phyloP scores from a whole-genome alignment of 2,113 vertebrate genomes.

The Caranx ignobilis region DNA sequence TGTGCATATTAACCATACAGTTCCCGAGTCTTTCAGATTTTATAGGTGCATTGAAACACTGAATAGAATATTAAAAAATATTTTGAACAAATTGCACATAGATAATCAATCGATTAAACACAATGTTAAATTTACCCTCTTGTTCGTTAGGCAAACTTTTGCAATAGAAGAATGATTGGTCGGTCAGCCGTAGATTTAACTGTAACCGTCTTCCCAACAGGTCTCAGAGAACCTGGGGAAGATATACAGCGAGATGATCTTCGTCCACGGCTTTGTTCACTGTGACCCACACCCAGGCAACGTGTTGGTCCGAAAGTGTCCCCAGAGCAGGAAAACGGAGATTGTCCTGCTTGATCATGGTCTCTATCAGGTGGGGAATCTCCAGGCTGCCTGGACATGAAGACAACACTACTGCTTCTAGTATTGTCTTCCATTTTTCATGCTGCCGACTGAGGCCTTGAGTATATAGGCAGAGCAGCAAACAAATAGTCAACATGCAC shows the following conservation, averaged over 20 bases:
- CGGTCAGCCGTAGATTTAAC: background rate
- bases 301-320: conserved; percentile 90
- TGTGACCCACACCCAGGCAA: conserved; percentile 98
- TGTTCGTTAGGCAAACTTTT: no score
- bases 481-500: conserved; percentile 22
- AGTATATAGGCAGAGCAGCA: conserved; percentile 44
- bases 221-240: conserved; percentile 93
- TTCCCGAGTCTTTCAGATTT: no score
- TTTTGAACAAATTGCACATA: no score
- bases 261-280: conserved; percentile 96
- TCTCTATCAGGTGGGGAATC: conserved; percentile 92
- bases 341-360: conserved; percentile 95
- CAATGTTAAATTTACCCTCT: no score
- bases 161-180: no score
- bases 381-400: conserved; percentile 26
- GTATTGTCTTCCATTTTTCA: conserved; percentile 79
- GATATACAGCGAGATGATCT: conserved; percentile 99
- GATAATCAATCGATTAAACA: no score
- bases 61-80: no score
- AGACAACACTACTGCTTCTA: conserved; percentile 67
- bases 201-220: conserved; percentile 74
- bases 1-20: no score
- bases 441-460: conserved; percentile 54
- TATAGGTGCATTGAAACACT: no score
- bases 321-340: conserved; percentile 85